Evolutionary conservation across 2,113 vertebrate species (phyloP).

Genomic region (Perccottus glenii): DNA sequence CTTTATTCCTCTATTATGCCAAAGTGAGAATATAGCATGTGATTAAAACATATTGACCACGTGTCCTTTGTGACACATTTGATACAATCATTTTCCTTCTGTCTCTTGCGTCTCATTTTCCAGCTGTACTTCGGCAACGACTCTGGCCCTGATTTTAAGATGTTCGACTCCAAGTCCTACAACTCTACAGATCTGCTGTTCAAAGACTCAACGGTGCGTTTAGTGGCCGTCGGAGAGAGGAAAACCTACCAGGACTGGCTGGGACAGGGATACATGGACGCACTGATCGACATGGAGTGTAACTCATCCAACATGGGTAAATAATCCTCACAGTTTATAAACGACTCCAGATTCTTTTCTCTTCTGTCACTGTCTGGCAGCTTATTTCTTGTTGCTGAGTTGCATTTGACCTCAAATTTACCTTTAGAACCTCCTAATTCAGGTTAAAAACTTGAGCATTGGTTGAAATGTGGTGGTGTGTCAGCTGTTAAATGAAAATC

Average conservation of each 20-base stretch:
- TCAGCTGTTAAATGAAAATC: too few species aligned
- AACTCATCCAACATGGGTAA: constrained; percentile 79
- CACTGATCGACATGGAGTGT: constrained; percentile 83
- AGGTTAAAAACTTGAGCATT: too few species aligned
- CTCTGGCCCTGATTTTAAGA: constrained; percentile 80
- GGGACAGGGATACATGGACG: constrained; percentile 83
- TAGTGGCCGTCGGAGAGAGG: constrained; percentile 81
- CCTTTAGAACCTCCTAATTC: too few species aligned
- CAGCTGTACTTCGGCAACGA: constrained; percentile 85
- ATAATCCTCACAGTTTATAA: too few species aligned
- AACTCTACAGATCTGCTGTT: constrained; percentile 88
- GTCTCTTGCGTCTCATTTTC: constrained; percentile 1
- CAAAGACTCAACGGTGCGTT: constrained; percentile 86
- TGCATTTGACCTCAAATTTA: too few species aligned
- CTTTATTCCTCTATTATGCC: too few species aligned
- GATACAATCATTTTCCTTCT: not conserved
- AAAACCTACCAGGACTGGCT: constrained; percentile 89
- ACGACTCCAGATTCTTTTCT: too few species aligned
- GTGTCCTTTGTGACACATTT: not conserved
- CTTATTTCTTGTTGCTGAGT: too few species aligned
- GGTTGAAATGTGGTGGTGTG: too few species aligned
- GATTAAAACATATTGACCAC: too few species aligned
- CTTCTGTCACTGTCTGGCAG: too few species aligned
- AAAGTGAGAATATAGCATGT: too few species aligned
- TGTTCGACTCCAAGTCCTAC: constrained; percentile 90